Percentiles rank a stretch among this genome's conserved stretches.
Evolutionary conservation across 2,888 invertebrate genomes (phyloP).

Genomic region (Arrhopalites spinosus): DNA sequence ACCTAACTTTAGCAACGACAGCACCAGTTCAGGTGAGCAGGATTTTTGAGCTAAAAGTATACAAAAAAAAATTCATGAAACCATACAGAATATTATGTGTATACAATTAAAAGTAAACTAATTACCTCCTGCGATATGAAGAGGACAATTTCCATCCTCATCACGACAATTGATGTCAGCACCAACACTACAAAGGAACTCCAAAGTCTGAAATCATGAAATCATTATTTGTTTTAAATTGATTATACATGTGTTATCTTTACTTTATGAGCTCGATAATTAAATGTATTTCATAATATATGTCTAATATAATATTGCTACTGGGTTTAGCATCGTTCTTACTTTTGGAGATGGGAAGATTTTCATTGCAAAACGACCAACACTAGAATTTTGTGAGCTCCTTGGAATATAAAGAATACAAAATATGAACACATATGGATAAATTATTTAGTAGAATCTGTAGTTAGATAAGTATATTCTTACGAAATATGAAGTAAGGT

Average conservation of each 20-base stretch:
- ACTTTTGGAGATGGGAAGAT: constrained; percentile 56
- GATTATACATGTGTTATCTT: too few relatives aligned
- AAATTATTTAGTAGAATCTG: too few relatives aligned
- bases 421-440: too few relatives aligned
- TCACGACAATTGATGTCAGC: constrained; percentile 75
- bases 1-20: constrained; percentile 75
- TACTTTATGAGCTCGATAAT: too few relatives aligned
- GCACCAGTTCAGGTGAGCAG: constrained; percentile 73
- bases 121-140: constrained; percentile 73
- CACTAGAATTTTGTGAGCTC: constrained; percentile 54
- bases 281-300: constrained; percentile 60
- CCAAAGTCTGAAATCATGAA: constrained; percentile 73
- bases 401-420: too few relatives aligned
- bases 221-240: too few relatives aligned
- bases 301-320: constrained; percentile 67
- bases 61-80: too few relatives aligned
- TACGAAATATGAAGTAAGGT: constrained; percentile 54
- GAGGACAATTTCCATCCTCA: constrained; percentile 82
- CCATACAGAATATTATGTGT: too few relatives aligned
- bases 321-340: neutral
- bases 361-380: constrained; percentile 56
- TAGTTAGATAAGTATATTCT: too few relatives aligned
- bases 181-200: constrained; percentile 78
- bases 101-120: too few relatives aligned
- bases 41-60: constrained; percentile 66